These are phyloP conservation scores for Delphinapterus leucas DNA, from an alignment of 2,113 vertebrate species.

Conservation along the genomic window DNA sequence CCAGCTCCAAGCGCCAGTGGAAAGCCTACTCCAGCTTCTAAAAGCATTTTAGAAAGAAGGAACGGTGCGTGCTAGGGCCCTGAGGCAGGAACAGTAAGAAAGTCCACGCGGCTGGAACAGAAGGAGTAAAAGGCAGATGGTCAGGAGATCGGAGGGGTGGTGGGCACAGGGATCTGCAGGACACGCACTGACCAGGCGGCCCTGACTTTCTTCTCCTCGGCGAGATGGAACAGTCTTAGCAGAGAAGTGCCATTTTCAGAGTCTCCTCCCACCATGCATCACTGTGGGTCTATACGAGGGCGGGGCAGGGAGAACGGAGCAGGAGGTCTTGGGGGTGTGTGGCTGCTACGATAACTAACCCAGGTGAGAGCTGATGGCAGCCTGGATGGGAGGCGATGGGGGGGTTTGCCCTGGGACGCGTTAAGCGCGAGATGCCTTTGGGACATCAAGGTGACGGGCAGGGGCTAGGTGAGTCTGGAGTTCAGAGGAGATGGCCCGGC, in stretches of 20 bases:
- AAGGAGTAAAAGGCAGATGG: background rate
- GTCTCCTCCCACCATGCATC: rapidly evolving
- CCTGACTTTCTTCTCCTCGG: background rate
- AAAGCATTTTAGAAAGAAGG: background rate
- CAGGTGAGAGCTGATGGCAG: rapidly evolving
- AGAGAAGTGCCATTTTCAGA: background rate
- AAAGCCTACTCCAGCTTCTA: background rate
- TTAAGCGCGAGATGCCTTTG: rapidly evolving
- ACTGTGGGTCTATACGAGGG: background rate
- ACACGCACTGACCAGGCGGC: background rate
- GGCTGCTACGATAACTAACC: rapidly evolving
- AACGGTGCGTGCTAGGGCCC: background rate
- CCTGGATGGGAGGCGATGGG: background rate
- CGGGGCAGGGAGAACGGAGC: background rate
- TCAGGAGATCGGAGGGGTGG: background rate
- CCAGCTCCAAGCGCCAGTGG: background rate
- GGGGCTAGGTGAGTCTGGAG: too few relatives aligned
- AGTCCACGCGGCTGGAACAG: background rate
- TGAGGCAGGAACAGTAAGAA: background rate
- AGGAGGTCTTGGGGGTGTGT: too few relatives aligned
- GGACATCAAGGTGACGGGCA: background rate
- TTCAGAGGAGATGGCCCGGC: background rate
- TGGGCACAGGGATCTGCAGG: rapidly evolving
- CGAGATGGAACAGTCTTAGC: rapidly evolving
- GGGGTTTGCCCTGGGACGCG: background rate